phyloP scores from a whole-genome alignment of 2,797 vertebrate genomes.

The Chelonia mydas region DNA sequence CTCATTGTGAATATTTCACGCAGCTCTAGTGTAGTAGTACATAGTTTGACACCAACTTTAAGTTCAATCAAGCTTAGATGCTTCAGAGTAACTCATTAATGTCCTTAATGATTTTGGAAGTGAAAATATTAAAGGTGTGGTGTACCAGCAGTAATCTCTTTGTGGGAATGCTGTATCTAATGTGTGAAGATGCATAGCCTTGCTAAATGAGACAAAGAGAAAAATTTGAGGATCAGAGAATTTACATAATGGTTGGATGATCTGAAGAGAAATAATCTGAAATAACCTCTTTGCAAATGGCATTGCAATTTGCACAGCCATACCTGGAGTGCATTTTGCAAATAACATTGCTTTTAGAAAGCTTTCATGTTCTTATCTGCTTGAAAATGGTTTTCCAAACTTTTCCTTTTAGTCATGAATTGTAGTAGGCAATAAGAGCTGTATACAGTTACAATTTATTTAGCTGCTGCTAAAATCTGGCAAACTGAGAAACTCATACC shows the following conservation, averaged over 20 bases:
- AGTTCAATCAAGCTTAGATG: background rate
- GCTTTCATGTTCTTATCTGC: background rate
- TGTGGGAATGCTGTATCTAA: background rate
- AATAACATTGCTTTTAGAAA: background rate
- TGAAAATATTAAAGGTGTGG: background rate
- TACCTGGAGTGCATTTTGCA: background rate
- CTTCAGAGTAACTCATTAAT: constrained; percentile 17
- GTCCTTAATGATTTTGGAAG: constrained; percentile 20
- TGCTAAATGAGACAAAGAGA: background rate
- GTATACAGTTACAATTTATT: background rate
- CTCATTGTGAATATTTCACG: background rate
- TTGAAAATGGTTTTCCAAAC: background rate
- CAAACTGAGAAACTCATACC: background rate
- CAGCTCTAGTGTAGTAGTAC: background rate
- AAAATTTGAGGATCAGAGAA: background rate
- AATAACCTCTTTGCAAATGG: background rate
- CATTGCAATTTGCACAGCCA: background rate
- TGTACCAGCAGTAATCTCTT: constrained; percentile 12
- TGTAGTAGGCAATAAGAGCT: background rate
- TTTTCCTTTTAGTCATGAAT: background rate
- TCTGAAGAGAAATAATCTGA: background rate
- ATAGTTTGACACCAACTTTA: background rate
- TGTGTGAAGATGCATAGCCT: background rate
- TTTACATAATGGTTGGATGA: background rate
- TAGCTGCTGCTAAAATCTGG: background rate